phyloP scores from a whole-genome alignment of 2,888 invertebrate species.

The Gortyna flavago region DNA sequence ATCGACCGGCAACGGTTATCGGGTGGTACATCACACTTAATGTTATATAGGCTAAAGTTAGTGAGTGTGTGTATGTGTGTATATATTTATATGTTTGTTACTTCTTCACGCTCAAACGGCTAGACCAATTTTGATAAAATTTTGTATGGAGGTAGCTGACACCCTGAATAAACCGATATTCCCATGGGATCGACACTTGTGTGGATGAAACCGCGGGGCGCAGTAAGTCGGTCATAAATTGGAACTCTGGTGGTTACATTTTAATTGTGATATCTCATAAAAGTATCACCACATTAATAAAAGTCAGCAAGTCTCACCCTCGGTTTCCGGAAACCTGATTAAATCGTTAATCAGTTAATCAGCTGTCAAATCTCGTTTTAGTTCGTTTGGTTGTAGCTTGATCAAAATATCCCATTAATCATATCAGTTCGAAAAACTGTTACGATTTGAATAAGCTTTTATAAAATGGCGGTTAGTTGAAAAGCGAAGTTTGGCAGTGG shows the following conservation, averaged over 20 bases:
- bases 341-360: background rate
- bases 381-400: background rate
- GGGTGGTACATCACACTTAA: too few relatives aligned
- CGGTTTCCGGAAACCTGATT: background rate
- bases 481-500: constrained; percentile 44
- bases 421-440: constrained; percentile 15
- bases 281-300: background rate
- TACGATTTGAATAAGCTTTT: constrained; percentile 43
- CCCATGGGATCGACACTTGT: too few relatives aligned
- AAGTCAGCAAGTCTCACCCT: background rate
- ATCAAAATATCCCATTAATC: background rate
- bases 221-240: background rate
- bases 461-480: constrained; percentile 21
- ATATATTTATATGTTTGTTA: too few relatives aligned
- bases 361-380: background rate
- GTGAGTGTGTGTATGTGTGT: too few relatives aligned
- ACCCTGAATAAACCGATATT: too few relatives aligned
- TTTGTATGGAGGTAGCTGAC: too few relatives aligned
- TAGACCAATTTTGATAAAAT: too few relatives aligned
- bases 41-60: too few relatives aligned
- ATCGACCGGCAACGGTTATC: too few relatives aligned
- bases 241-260: background rate
- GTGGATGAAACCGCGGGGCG: too few relatives aligned
- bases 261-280: background rate
- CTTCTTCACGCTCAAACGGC: too few relatives aligned